These are phyloP conservation scores for Harlomillsia oculata DNA, from an alignment of 1,140 invertebrate genomes.

Conservation along the genomic window DNA sequence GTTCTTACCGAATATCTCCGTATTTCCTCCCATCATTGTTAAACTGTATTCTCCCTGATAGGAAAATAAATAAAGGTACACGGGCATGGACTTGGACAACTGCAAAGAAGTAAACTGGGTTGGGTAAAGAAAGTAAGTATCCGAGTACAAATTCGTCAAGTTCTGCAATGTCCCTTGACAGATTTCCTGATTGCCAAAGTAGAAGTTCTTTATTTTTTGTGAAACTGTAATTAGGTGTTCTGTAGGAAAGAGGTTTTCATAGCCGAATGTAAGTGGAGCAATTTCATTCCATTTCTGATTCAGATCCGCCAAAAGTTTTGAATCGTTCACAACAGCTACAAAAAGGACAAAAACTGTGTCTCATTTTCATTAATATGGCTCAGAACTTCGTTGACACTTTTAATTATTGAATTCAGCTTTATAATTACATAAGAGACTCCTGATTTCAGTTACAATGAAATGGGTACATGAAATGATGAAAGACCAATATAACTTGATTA, in stretches of 20 bases:
- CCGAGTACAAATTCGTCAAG: conserved; percentile 20
- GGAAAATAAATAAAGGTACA: conserved; percentile 7
- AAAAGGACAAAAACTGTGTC: too few species aligned
- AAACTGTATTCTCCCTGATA: neutral
- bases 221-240: neutral
- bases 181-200: conserved; percentile 9
- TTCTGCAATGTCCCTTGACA: neutral
- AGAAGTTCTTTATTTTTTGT: conserved; percentile 8
- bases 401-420: too few species aligned
- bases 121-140: conserved; percentile 10
- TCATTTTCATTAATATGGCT: too few species aligned
- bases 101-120: neutral
- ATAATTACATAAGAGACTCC: too few species aligned
- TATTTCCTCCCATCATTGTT: neutral
- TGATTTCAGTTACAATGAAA: too few species aligned
- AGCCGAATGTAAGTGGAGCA: conserved; percentile 15
- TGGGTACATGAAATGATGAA: too few species aligned
- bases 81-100: neutral
- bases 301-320: conserved; percentile 5
- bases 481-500: too few species aligned
- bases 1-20: neutral
- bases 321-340: conserved; percentile 1
- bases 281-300: conserved; percentile 15
- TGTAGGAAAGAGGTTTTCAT: neutral
- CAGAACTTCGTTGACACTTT: too few species aligned